Evolutionary conservation across 2,113 vertebrate species (phyloP).

Genomic region (Bolborhynchus lineola): DNA sequence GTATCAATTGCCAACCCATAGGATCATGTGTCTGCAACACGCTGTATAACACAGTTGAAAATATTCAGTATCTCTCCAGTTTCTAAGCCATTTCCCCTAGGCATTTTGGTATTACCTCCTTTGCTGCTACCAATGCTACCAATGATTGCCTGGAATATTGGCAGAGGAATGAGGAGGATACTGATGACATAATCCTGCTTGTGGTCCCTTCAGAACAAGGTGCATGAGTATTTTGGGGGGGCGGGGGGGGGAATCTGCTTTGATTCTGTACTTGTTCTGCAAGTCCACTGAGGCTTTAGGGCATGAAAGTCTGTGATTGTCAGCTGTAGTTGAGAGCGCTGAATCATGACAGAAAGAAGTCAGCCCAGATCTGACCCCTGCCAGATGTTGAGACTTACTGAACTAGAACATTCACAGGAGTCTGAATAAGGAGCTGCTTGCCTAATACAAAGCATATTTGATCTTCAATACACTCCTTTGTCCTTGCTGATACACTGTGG

Average conservation of each 20-base stretch:
- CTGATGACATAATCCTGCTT: not conserved
- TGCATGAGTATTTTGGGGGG: not conserved
- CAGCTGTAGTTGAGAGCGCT: not conserved
- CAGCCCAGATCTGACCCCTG: not conserved
- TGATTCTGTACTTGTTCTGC: not conserved
- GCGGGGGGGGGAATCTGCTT: not conserved
- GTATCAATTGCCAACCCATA: not conserved
- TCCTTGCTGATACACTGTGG: not conserved
- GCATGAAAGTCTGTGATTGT: rapidly evolving
- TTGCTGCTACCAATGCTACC: not conserved
- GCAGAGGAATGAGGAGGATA: not conserved
- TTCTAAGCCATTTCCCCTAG: not conserved
- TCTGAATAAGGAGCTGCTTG: not conserved
- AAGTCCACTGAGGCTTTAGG: not conserved
- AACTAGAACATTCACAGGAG: not conserved
- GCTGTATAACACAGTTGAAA: not conserved
- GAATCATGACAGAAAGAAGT: not conserved
- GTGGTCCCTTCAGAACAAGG: not conserved
- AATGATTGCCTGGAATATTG: not conserved
- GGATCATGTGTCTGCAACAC: not conserved
- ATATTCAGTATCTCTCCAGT: not conserved
- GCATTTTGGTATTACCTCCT: not conserved
- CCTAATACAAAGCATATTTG: not conserved
- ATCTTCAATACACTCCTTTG: not conserved
- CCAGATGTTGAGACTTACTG: not conserved